Evolutionary conservation across 1,140 invertebrate species (phyloP).

Genomic region (Tribolium castaneum): DNA sequence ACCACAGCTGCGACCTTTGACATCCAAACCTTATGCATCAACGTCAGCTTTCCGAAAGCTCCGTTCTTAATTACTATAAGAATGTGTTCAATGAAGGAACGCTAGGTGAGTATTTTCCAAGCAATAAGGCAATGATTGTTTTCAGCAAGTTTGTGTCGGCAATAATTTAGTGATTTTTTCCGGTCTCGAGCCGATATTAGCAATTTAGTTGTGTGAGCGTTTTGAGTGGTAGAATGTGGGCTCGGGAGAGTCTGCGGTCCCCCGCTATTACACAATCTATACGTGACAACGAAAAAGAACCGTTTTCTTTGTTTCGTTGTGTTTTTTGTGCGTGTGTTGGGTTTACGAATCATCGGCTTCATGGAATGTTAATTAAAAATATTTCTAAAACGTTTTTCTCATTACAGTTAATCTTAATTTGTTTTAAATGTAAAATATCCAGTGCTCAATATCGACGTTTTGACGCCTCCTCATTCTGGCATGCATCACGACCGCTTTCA

Average conservation of each 20-base stretch:
- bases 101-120: slow-evolving; percentile 21
- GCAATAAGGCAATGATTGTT: neutral
- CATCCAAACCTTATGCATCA: slow-evolving; percentile 45
- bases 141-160: neutral
- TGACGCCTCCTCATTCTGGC: slow-evolving; percentile 40
- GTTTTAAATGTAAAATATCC: slow-evolving; percentile 44
- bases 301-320: slow-evolving; percentile 14
- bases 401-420: slow-evolving; percentile 41
- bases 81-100: slow-evolving; percentile 27
- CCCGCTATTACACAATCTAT: slow-evolving; percentile 8
- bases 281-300: slow-evolving; percentile 24
- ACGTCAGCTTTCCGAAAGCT: slow-evolving; percentile 42
- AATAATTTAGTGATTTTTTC: neutral
- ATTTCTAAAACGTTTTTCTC: slow-evolving; percentile 32
- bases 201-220: neutral
- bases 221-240: neutral
- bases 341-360: slow-evolving; percentile 7
- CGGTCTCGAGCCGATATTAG: neutral
- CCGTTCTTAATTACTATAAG: slow-evolving; percentile 39
- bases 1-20: slow-evolving; percentile 43
- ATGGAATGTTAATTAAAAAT: slow-evolving; percentile 43
- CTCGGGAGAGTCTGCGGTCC: neutral
- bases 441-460: slow-evolving; percentile 35
- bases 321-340: slow-evolving; percentile 11
- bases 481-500: slow-evolving; percentile 41